Evolutionary conservation across 2,888 invertebrate species (phyloP).

Genomic region (Cabera pusaria): DNA sequence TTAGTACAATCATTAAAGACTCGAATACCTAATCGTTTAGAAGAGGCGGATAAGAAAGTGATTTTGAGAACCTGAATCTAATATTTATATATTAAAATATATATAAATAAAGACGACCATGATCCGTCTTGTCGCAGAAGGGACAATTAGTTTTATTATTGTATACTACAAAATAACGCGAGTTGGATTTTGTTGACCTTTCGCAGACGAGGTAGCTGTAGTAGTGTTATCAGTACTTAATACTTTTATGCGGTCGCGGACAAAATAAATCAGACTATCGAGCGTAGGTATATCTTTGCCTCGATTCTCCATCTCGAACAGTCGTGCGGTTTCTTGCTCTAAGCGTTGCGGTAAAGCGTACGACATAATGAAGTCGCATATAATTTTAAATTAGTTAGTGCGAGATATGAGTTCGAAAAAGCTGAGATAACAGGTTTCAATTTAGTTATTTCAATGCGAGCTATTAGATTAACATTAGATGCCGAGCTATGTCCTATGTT

Average conservation of each 20-base stretch:
- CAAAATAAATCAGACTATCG: neutral
- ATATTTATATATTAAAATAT: neutral
- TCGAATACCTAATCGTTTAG: slow-evolving; percentile 12
- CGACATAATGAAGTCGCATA: slow-evolving; percentile 1
- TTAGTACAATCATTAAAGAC: neutral
- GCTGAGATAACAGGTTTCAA: neutral
- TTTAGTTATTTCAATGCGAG: neutral
- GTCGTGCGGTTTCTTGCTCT: slow-evolving; percentile 3
- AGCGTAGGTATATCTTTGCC: slow-evolving; percentile 1
- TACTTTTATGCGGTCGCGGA: slow-evolving; percentile 2
- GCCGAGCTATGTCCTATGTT: neutral
- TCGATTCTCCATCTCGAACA: slow-evolving; percentile 1
- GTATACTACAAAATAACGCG: slow-evolving; percentile 1
- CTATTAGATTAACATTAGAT: neutral
- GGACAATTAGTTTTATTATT: neutral
- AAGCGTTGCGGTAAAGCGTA: neutral
- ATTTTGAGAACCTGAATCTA: slow-evolving; percentile 23
- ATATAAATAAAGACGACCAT: neutral
- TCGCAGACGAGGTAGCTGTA: too few species aligned
- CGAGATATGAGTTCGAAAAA: slow-evolving; percentile 1
- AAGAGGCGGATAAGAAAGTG: slow-evolving; percentile 17
- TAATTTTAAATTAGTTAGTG: slow-evolving; percentile 3
- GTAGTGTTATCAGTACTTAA: neutral
- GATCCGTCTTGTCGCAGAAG: neutral
- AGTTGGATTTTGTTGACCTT: neutral